Evolutionary conservation across 2,888 invertebrate genomes (phyloP), one percentile per base, ranked within the genome.

Genomic region (Noctua pronuba): DNA sequence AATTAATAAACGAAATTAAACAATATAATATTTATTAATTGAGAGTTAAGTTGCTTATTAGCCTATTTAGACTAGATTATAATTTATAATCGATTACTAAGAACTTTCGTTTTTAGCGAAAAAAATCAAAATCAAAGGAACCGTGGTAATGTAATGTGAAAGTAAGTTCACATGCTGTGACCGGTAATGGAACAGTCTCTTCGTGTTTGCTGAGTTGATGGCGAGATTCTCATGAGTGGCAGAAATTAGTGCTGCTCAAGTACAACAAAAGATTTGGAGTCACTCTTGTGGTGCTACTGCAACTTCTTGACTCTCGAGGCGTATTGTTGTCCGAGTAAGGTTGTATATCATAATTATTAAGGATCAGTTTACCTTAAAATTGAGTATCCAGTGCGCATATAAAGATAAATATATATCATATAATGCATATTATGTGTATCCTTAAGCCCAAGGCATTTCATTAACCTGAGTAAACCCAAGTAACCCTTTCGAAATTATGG

Each of bases 401-500:
- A 66, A 41, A 16, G 10, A 70, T 64, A 64, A 72, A 58, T 65
- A 49, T 21, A 5, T 75, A 64, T 16, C 6, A 67, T 60, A 68
- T 13, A 24, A 18, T 11, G 16, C n/a, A 38, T 28, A 73, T 67
- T 28, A 73, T 67, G n/a, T 35, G 46, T 74, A 28, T 49, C 60
- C 66, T 62, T n/a, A 35, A 73, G 68, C 76, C 73, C 13, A 44
- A 73, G 77, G 79, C 75, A 60, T 75, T 86, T 73, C 79, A 86
- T 84, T 80, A 86, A 35, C 75, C 73, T 84, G 66, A 76, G 68
- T 75, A 84, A 84, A 82, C 84, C n/a, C 21, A 21, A 52, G 58
- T 49, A 69, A 70, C 70, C 83, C 67, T 75, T 77, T 68, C 44
- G 67, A 55, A 64, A 73, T 74, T 60, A 80, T 44, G 28, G 11